These are phyloP conservation scores for Leptothorax acervorum DNA, from an alignment of 2,888 invertebrate species.

Conservation along the genomic window DNA sequence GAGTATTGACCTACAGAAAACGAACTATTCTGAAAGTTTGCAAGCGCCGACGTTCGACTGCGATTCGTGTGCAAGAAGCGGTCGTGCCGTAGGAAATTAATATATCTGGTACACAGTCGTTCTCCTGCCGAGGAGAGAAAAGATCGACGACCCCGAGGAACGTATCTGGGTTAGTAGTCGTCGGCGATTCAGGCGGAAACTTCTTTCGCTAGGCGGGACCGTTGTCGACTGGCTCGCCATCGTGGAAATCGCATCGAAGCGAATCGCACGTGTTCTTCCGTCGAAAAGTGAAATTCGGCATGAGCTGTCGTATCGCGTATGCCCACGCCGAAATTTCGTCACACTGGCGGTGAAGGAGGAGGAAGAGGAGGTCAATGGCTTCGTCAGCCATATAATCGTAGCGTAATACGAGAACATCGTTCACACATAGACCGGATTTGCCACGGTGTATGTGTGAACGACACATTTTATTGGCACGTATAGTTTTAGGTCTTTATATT, in stretches of 20 bases:
- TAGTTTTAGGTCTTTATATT: background rate
- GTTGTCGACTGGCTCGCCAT: slow-evolving; percentile 47
- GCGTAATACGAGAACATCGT: slow-evolving; percentile 19
- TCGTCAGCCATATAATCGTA: slow-evolving; percentile 52
- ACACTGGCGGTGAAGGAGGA: slow-evolving; percentile 40
- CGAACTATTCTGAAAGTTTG: slow-evolving; percentile 61
- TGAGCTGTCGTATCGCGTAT: slow-evolving; percentile 66
- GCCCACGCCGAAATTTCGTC: slow-evolving; percentile 70
- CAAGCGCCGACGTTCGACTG: slow-evolving; percentile 13
- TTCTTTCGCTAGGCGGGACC: slow-evolving; percentile 80
- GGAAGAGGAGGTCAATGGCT: slow-evolving; percentile 56
- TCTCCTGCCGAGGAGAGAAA: slow-evolving; percentile 79
- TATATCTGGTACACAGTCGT: slow-evolving; percentile 82
- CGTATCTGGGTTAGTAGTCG: slow-evolving; percentile 86
- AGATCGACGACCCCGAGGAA: slow-evolving; percentile 84
- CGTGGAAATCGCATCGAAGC: slow-evolving; percentile 41
- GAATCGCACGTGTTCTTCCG: slow-evolving; percentile 64
- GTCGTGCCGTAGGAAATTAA: slow-evolving; percentile 78
- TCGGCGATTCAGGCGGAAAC: slow-evolving; percentile 85
- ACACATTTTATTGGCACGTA: background rate
- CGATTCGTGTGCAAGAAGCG: slow-evolving; percentile 59
- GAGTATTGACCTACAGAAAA: slow-evolving; percentile 50
- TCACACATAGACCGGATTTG: slow-evolving; percentile 22
- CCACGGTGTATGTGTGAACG: background rate
- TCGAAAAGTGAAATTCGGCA: slow-evolving; percentile 81